These are phyloP conservation scores for Hofmannophila pseudospretella DNA, from an alignment of 2,888 invertebrate species.

Conservation along the genomic window DNA sequence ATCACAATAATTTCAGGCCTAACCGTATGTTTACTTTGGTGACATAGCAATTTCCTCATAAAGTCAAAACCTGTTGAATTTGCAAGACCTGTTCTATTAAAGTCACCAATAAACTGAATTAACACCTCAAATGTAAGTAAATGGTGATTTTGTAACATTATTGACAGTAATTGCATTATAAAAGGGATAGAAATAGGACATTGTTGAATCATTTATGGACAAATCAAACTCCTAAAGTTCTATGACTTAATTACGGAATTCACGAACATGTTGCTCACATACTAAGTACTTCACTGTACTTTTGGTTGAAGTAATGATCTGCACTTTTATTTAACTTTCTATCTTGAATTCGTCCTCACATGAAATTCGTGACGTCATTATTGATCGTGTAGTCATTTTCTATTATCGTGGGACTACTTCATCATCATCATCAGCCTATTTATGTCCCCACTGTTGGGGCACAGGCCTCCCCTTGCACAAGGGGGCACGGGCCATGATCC, in stretches of 20 bases:
- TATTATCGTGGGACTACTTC: no score
- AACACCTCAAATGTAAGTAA: slow-evolving; percentile 46
- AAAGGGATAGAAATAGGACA: slow-evolving; percentile 27
- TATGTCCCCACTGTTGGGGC: no score
- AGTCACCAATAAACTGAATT: slow-evolving; percentile 44
- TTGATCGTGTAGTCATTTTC: no score
- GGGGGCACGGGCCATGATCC: no score
- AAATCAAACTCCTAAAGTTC: slow-evolving; percentile 30
- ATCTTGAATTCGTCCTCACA: no score
- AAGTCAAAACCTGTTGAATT: slow-evolving; percentile 36
- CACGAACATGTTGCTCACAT: background rate
- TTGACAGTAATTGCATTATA: slow-evolving; percentile 41
- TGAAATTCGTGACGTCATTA: no score
- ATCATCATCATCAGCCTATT: no score
- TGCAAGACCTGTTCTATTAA: slow-evolving; percentile 39
- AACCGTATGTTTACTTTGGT: slow-evolving; percentile 34
- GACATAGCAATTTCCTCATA: slow-evolving; percentile 33
- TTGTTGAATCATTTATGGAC: slow-evolving; percentile 24
- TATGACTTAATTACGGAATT: background rate
- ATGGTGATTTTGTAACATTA: slow-evolving; percentile 38
- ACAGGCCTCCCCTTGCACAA: no score
- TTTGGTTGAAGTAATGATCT: no score
- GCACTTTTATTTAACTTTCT: no score
- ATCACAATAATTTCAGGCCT: slow-evolving; percentile 37
- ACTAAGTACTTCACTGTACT: background rate